Evolutionary conservation across 2,113 vertebrate genomes (phyloP).

Genomic region (Tyto alba): DNA sequence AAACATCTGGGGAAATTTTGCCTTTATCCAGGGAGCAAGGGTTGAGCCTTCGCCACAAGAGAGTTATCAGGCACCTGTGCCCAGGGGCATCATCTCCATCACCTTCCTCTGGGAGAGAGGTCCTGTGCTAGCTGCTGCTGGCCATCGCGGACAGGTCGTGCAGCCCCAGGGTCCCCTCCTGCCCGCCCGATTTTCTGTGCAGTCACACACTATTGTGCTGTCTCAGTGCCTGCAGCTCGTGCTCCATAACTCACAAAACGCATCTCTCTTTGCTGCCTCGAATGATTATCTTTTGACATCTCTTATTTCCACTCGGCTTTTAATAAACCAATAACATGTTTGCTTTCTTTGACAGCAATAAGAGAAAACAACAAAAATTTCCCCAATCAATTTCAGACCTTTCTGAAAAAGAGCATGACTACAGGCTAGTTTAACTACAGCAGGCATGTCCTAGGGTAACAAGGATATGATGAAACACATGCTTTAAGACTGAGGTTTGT

Average conservation of each 20-base stretch:
- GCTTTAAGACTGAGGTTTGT: not conserved
- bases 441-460: slow-evolving; percentile 40
- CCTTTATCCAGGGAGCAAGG: not conserved
- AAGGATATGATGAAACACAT: not conserved
- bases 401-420: not conserved
- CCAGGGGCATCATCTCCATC: not conserved
- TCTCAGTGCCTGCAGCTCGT: not conserved
- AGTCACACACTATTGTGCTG: not conserved
- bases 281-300: not conserved
- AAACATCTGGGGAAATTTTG: not conserved
- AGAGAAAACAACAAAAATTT: not conserved
- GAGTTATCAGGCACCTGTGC: not conserved
- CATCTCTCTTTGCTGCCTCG: not conserved
- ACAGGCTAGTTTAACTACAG: not conserved
- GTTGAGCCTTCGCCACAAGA: not conserved
- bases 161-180: not conserved
- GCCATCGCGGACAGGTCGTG: rapidly evolving
- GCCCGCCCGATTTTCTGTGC: not conserved
- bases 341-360: not conserved
- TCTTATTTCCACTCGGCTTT: not conserved
- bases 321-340: rapidly evolving
- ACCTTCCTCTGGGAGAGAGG: not conserved
- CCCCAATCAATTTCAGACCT: not conserved
- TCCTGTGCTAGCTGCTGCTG: not conserved
- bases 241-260: not conserved